Conservation (phyloP, 2,888 invertebrate species). For the Miltochrista miniata region DNA sequence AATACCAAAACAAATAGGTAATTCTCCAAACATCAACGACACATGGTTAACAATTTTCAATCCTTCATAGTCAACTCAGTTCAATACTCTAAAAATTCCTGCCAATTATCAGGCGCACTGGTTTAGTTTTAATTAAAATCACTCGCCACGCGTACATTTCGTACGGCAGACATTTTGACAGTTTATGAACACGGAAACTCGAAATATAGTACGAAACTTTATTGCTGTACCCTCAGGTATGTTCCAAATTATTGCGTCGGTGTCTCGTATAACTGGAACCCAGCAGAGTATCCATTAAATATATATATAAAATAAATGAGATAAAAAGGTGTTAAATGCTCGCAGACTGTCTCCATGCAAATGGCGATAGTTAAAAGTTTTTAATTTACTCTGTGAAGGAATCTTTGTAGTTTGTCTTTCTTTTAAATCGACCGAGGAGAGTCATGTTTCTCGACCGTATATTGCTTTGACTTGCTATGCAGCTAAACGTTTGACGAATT, state of each 20-base stretch:
- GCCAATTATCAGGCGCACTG: constrained; percentile 1
- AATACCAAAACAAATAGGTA: too few relatives aligned
- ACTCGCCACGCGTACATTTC: constrained; percentile 8
- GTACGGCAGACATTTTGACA: constrained; percentile 7
- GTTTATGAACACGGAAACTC: constrained; percentile 5
- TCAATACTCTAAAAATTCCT: background rate
- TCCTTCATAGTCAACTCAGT: background rate
- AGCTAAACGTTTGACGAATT: too few relatives aligned
- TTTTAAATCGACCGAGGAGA: too few relatives aligned
- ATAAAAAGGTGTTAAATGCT: background rate
- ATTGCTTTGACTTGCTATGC: background rate
- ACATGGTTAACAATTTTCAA: too few relatives aligned
- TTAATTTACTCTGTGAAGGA: too few relatives aligned
- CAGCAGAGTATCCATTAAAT: too few relatives aligned
- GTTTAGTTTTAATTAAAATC: constrained; percentile 11
- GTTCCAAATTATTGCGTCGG: background rate
- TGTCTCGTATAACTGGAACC: background rate
- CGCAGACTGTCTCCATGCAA: background rate
- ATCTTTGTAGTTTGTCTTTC: too few relatives aligned
- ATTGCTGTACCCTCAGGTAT: constrained; percentile 3
- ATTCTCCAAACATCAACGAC: too few relatives aligned
- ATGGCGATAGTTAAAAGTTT: too few relatives aligned
- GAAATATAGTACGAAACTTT: constrained; percentile 9
- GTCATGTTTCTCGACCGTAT: too few relatives aligned
- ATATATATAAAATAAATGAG: background rate